Base-by-base conservation (phyloP, 1,140 invertebrate genomes). In the Holcopasites calliopsidis region DNA sequence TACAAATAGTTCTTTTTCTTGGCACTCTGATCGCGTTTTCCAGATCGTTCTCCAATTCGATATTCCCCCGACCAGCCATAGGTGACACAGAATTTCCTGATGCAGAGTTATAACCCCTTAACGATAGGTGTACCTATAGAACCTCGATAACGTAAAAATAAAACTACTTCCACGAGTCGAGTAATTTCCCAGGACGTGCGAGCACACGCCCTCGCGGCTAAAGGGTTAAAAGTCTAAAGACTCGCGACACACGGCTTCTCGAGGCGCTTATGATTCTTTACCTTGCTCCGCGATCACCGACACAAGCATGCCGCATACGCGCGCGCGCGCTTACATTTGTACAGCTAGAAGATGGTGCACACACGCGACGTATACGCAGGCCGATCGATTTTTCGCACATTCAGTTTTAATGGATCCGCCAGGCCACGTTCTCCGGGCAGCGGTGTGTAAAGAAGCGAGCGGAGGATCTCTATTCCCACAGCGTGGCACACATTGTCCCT, bases 331-430 rank as follows among this genome's bases (percentile, higher is more conserved):
- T n/a, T 52, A 7, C 21, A 23, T n/a, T n/a, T n/a, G n/a, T n/a
- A n/a, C n/a, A n/a, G n/a, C n/a, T n/a, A n/a, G n/a, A n/a, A n/a
- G n/a, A n/a, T n/a, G n/a, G n/a, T n/a, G n/a, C 18, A 35, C 31
- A 47, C 21, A 5, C 33, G 42, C 2, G 31, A 28, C 35, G 50
- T 52, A 10, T 49, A 64, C 61, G 21, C 16, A 13, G n/a, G n/a
- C n/a, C 31, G 61, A 74, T 74, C 71, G 71, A 74, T 74, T 74
- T 74, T 74, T 74, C 71, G 52, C 61, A 28, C 62, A 74, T 74
- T 74, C 71, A 57, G 35, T 57, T 74, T 66, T 74, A 74, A 74
- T 74, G 50, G 71, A 74, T 55, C 71, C 71, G 18, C 21, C 8
- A 13, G 38, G 11, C 13, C 33, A 10, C 21, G 21, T 44, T 28